Conservation (phyloP, 2,888 invertebrate species). For the Cistogaster globosa region DNA sequence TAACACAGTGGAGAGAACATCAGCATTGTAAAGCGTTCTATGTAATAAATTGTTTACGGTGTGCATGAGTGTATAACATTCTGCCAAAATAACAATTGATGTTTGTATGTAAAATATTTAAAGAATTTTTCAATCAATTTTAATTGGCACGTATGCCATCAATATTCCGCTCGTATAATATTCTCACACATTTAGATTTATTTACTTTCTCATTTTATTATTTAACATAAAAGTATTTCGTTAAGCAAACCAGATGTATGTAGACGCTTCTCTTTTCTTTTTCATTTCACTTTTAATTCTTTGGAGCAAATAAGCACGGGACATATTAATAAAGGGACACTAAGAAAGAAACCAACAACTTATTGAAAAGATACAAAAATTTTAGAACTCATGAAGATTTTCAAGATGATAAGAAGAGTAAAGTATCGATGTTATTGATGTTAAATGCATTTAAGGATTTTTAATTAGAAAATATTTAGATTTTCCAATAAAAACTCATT, state of each 20-base stretch:
- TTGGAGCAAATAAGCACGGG: slow-evolving; percentile 47
- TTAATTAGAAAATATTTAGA: slow-evolving; percentile 68
- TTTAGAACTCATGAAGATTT: slow-evolving; percentile 17
- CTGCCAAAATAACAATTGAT: slow-evolving; percentile 60
- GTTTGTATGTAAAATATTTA: slow-evolving; percentile 76
- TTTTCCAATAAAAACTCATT: slow-evolving; percentile 60
- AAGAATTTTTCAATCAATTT: slow-evolving; percentile 82
- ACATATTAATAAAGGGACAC: slow-evolving; percentile 5
- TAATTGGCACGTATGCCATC: slow-evolving; percentile 82
- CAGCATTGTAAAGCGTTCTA: neutral
- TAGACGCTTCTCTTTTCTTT: neutral
- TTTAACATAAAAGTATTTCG: slow-evolving; percentile 16
- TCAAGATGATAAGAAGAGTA: neutral
- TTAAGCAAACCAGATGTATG: slow-evolving; percentile 36
- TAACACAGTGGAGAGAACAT: slow-evolving; percentile 45
- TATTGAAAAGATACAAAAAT: slow-evolving; percentile 36
- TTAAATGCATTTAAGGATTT: slow-evolving; percentile 56
- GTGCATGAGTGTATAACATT: slow-evolving; percentile 1
- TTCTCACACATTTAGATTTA: slow-evolving; percentile 60
- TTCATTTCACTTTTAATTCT: slow-evolving; percentile 26
- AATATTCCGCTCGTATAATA: slow-evolving; percentile 73
- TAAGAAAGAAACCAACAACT: slow-evolving; percentile 30
- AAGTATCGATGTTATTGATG: neutral
- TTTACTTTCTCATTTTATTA: slow-evolving; percentile 30
- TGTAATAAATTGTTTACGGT: neutral